phyloP scores from a whole-genome alignment of 2,888 invertebrate genomes.

The Norana najaformis region DNA sequence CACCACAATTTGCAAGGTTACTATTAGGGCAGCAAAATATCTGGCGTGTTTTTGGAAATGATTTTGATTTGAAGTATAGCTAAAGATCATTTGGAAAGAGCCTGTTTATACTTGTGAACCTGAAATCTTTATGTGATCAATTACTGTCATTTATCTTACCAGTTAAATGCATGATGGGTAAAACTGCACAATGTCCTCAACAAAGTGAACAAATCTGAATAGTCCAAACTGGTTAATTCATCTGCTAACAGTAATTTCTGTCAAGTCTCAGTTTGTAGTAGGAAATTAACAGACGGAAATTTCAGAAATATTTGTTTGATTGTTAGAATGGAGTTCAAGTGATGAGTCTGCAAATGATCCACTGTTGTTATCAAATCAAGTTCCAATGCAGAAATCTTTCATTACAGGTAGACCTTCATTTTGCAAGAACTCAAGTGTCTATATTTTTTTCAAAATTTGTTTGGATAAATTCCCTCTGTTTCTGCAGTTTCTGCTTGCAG shows the following conservation, averaged over 20 bases:
- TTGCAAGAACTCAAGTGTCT: too few relatives aligned
- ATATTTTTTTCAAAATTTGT: too few relatives aligned
- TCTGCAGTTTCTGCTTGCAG: too few relatives aligned
- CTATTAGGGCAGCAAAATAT: too few relatives aligned
- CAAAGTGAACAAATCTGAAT: too few relatives aligned
- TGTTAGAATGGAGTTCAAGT: background rate
- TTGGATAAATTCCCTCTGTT: too few relatives aligned
- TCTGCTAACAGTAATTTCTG: background rate
- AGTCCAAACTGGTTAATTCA: too few relatives aligned
- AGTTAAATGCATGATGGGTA: too few relatives aligned
- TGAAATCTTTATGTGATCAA: background rate
- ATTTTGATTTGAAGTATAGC: background rate
- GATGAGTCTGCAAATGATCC: conserved; percentile 30
- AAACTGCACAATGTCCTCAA: too few relatives aligned
- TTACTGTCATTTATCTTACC: background rate
- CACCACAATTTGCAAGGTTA: background rate
- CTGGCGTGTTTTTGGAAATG: too few relatives aligned
- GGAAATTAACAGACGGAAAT: background rate
- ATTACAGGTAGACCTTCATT: conserved; percentile 31
- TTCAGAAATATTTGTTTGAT: background rate
- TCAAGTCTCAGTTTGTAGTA: background rate
- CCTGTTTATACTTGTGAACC: background rate
- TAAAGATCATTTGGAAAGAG: background rate
- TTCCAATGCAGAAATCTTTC: conserved; percentile 41
- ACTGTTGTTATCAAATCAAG: conserved; percentile 37